Conservation (phyloP, 2,888 invertebrate species). For the Actias luna region DNA sequence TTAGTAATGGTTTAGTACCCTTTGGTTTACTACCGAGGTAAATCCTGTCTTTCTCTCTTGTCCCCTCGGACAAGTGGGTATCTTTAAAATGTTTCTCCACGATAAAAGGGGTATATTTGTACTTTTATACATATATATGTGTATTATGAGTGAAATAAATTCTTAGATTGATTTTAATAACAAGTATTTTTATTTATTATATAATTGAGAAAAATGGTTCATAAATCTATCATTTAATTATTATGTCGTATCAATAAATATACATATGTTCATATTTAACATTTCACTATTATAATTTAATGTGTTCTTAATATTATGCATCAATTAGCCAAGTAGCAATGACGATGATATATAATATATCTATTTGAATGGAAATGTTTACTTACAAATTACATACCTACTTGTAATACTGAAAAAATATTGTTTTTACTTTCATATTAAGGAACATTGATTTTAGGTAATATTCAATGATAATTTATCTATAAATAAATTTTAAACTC, state of each 20-base stretch:
- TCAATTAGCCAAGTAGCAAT: background rate
- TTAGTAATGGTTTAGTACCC: no score
- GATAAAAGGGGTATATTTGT: no score
- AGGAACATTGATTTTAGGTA: background rate
- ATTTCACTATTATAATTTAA: background rate
- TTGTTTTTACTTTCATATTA: constrained; percentile 1
- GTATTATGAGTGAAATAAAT: background rate
- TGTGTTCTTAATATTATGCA: background rate
- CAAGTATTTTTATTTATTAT: background rate
- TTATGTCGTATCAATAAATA: background rate
- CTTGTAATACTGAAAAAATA: background rate
- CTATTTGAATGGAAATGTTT: background rate
- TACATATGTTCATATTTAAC: background rate
- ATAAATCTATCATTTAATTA: background rate
- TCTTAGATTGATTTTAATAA: background rate
- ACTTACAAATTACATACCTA: background rate
- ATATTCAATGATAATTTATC: background rate
- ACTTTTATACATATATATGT: no score
- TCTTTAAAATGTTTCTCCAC: no score
- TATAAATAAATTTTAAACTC: background rate
- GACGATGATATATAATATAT: background rate
- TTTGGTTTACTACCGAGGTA: no score
- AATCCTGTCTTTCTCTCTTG: no score
- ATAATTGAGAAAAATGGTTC: background rate
- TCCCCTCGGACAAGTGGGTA: no score